phyloP scores from a whole-genome alignment of 2,113 vertebrate genomes.

The Varanus salvator region DNA sequence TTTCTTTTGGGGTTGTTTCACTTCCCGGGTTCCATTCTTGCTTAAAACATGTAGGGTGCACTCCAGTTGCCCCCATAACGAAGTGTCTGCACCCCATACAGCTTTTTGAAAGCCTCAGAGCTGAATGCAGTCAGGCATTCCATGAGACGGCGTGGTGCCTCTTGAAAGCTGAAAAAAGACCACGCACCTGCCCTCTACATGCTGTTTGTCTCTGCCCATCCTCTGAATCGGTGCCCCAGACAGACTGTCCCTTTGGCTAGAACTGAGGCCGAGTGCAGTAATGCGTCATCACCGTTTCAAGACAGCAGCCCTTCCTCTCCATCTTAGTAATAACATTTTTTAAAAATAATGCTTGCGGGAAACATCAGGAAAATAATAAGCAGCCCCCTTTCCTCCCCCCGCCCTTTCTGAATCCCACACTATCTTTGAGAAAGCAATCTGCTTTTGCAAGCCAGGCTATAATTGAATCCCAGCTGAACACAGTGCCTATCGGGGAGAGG shows the following conservation, averaged over 20 bases:
- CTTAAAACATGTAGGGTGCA: background rate
- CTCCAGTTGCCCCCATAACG: background rate
- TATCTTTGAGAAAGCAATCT: conserved; percentile 75
- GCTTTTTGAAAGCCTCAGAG: background rate
- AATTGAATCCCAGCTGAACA: conserved; percentile 78
- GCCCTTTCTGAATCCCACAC: conserved; percentile 42
- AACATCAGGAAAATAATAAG: background rate
- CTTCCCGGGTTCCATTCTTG: background rate
- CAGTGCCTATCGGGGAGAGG: conserved; percentile 71
- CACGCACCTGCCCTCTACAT: no score
- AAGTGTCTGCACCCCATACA: background rate
- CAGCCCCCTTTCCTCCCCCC: background rate
- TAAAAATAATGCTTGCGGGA: conserved; percentile 3
- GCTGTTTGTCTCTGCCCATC: conserved; percentile 26
- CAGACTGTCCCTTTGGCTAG: background rate
- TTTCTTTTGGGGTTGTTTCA: background rate
- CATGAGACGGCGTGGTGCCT: background rate
- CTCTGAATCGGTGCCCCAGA: rapidly evolving
- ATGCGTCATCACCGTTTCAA: conserved; percentile 1
- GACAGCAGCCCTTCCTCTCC: conserved; percentile 3
- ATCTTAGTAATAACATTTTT: background rate
- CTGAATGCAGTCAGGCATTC: background rate
- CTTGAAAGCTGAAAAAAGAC: background rate
- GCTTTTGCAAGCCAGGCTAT: conserved; percentile 57
- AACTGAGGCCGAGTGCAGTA: background rate